These are phyloP conservation scores for Vidua macroura DNA, from an alignment of 2,113 vertebrate species.

Conservation along the genomic window DNA sequence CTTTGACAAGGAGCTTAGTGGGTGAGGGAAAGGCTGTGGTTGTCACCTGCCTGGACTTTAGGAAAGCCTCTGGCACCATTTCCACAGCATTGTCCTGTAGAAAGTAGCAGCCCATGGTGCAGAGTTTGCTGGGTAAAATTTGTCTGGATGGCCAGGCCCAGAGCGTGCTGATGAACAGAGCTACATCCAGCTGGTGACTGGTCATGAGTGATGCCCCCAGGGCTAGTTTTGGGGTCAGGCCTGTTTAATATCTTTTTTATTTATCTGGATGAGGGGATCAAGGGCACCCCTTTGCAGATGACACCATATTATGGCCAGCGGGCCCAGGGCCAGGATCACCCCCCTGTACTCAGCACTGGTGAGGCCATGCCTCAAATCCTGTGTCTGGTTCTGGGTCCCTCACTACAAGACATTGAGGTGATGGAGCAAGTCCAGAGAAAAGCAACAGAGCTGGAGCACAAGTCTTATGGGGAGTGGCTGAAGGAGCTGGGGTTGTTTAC, in stretches of 20 bases:
- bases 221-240: not conserved
- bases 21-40: not conserved
- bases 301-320: not conserved
- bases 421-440: not conserved
- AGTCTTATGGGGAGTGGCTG: not conserved
- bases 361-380: not conserved
- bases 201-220: not conserved
- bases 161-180: not conserved
- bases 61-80: not conserved
- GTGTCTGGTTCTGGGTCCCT: not conserved
- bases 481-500: not conserved
- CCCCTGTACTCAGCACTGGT: not conserved
- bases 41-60: not conserved
- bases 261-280: not conserved
- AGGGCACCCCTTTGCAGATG: not conserved
- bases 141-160: not conserved
- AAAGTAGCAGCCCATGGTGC: not conserved
- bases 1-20: not conserved
- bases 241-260: not conserved
- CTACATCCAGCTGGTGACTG: not conserved
- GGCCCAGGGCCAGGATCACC: not conserved
- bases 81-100: not conserved
- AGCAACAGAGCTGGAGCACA: not conserved
- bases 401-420: not conserved
- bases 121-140: not conserved